Percentiles rank a stretch among this genome's conserved stretches.
Evolutionary conservation across 2,888 invertebrate genomes (phyloP).

Genomic region (Phortica magna): DNA sequence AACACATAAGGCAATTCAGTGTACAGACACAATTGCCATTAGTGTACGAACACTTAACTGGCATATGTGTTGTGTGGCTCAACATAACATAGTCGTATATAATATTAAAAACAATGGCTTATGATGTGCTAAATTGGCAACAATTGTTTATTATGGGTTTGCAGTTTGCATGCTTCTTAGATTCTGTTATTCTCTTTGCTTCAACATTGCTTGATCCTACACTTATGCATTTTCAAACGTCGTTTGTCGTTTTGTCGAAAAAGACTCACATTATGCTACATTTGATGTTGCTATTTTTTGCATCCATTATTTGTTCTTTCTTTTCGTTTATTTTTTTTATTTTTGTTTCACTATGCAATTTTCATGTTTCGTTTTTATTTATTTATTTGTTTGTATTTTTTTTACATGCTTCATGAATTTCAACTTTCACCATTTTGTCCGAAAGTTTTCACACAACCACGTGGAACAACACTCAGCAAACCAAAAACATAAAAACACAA

Average conservation of each 20-base stretch:
- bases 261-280: too few relatives aligned
- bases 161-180: background rate
- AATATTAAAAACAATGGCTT: too few relatives aligned
- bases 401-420: slow-evolving; percentile 41
- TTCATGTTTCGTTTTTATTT: slow-evolving; percentile 37
- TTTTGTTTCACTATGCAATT: slow-evolving; percentile 39
- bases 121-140: background rate
- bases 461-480: slow-evolving; percentile 60
- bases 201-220: too few relatives aligned
- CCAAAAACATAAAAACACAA: slow-evolving; percentile 39
- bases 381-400: slow-evolving; percentile 57
- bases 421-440: slow-evolving; percentile 41
- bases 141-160: background rate
- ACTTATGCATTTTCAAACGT: too few relatives aligned
- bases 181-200: slow-evolving; percentile 24
- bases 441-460: slow-evolving; percentile 58
- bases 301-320: slow-evolving; percentile 36
- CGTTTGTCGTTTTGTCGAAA: too few relatives aligned
- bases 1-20: too few relatives aligned
- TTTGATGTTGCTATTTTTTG: slow-evolving; percentile 28
- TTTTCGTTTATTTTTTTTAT: slow-evolving; percentile 32
- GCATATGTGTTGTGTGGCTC: background rate
- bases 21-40: too few relatives aligned
- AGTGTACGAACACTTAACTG: background rate
- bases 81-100: too few relatives aligned